Conservation (phyloP, 2,113 vertebrate genomes). For the Xenopus laevis region DNA sequence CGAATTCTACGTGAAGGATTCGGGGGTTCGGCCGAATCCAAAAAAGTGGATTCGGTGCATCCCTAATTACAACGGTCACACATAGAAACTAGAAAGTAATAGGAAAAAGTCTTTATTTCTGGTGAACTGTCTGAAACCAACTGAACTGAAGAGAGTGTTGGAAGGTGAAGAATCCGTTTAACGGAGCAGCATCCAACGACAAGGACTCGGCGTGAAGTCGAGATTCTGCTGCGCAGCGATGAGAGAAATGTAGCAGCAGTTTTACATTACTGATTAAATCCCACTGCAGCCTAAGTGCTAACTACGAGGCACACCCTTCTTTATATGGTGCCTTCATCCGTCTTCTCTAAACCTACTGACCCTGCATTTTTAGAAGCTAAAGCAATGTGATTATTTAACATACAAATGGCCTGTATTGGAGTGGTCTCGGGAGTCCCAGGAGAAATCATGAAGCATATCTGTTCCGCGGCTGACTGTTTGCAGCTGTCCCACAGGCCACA, state of each 20-base stretch:
- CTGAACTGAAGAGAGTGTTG: too few species aligned
- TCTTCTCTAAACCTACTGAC: slow-evolving; percentile 26
- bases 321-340: neutral
- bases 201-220: too few species aligned
- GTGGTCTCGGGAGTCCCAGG: neutral
- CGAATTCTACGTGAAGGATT: too few species aligned
- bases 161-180: too few species aligned
- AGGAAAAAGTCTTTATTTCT: too few species aligned
- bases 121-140: too few species aligned
- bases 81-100: too few species aligned
- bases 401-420: slow-evolving; percentile 4
- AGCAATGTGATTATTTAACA: slow-evolving; percentile 14
- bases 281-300: neutral
- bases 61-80: too few species aligned
- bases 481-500: neutral
- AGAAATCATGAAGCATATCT: slow-evolving; percentile 5
- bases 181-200: too few species aligned
- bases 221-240: too few species aligned
- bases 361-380: slow-evolving; percentile 29
- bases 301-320: neutral
- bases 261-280: neutral
- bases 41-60: too few species aligned
- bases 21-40: too few species aligned
- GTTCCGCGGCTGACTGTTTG: neutral
- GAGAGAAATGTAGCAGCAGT: neutral